These are phyloP conservation scores for Mesocricetus auratus DNA, from an alignment of 2,113 vertebrate species.

Conservation along the genomic window DNA sequence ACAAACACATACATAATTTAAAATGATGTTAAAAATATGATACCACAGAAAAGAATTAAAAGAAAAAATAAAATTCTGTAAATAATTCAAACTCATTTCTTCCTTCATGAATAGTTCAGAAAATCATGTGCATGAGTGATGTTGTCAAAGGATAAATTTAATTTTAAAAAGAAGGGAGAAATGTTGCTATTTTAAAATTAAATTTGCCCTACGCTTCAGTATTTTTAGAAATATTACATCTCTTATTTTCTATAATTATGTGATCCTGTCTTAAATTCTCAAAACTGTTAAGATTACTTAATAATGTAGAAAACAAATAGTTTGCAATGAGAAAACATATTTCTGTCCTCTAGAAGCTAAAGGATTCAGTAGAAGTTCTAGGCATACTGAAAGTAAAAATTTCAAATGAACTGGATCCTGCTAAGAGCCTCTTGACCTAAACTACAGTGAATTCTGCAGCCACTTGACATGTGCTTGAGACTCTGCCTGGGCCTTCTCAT, in stretches of 20 bases:
- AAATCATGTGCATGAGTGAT: not conserved
- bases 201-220: not conserved
- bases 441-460: not conserved
- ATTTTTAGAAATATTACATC: constrained; percentile 43
- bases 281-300: constrained; percentile 34
- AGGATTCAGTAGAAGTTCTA: not conserved
- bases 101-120: not conserved
- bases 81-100: not conserved
- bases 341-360: not conserved
- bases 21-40: not conserved
- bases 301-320: not conserved
- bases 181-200: constrained; percentile 55
- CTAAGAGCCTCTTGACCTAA: constrained; percentile 7
- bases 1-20: not conserved
- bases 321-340: not conserved
- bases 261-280: constrained; percentile 44
- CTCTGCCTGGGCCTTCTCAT: not conserved
- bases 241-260: constrained; percentile 26
- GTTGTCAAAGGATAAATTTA: not conserved
- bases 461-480: not conserved
- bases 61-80: not conserved
- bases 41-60: not conserved
- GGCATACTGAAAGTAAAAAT: constrained; percentile 26
- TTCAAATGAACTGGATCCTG: constrained; percentile 23
- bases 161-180: not conserved